Evolutionary conservation across 2,797 vertebrate genomes (phyloP), one percentile per base, ranked within the genome.

Genomic region (Pseudochirops corinnae): DNA sequence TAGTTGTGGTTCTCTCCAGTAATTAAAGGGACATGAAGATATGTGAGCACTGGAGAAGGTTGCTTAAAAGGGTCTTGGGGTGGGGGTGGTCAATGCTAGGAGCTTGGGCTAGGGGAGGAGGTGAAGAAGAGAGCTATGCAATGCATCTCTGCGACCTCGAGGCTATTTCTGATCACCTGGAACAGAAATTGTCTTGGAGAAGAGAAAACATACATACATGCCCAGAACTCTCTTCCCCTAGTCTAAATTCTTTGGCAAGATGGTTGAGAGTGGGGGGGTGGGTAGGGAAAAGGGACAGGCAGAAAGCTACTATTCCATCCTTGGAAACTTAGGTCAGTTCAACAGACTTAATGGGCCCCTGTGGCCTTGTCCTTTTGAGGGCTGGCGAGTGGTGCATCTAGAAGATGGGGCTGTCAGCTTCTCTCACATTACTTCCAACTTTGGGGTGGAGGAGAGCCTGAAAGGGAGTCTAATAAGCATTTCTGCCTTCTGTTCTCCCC

Each of bases 141-240:
- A 50, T 50, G 24, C 10, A 53, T 50, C n/a, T 67, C 53, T 28
- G 29, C 56, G 55, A 67, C 24, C 10, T 13, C 60, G 28, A 2
- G 29, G 55, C 16, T 82, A 13, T 74, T 95, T 97, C 91, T 96
- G 92, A 87, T 92, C 55, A 33, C 92, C 56, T 92, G 55, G 60
- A 95, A 58, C 55, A 57, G 57, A 93, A 91, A 94, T 82, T 18
- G 39, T 11, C 67, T 31, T 16, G 53, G 90, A 60, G 58, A 56
- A 67, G n/a, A 90, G 94, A 74, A 21, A 21, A 90, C 12, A 16
- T 5, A 96, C 33, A 31, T n/a, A 55, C 14, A 56, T 29, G 74
- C n/a, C 10, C 21, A 24, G 28, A 14, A 50, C 29, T 82, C 53
- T 0, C 26, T 33, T 82, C 33, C 33, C 56, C 39, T 1, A 33